A percentile compares a stretch with the other conserved stretches of the same genome.
Conservation (phyloP, 2,888 invertebrate genomes). For the Pogonocherus hispidulus region DNA sequence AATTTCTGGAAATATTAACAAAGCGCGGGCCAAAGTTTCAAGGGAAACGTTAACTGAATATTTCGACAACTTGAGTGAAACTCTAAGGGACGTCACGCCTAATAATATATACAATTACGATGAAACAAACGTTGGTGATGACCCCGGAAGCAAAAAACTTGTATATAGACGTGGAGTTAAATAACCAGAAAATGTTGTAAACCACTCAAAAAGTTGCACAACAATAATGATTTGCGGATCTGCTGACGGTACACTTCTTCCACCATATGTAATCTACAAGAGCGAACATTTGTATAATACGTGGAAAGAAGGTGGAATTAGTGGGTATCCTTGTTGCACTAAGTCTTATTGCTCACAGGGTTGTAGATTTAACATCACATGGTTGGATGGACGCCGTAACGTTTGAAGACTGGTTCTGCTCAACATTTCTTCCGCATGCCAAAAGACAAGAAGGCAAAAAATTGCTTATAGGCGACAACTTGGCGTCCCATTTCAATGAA, state of each 20-base stretch:
- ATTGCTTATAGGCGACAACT: constrained; percentile 64
- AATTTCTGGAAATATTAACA: constrained; percentile 24
- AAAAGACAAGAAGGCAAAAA: constrained; percentile 45
- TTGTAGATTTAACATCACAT: constrained; percentile 30
- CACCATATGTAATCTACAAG: constrained; percentile 62
- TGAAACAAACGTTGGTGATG: neutral
- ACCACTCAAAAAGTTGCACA: constrained; percentile 55
- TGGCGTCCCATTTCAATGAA: constrained; percentile 55
- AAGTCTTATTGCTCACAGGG: neutral
- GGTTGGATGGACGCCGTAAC: constrained; percentile 23
- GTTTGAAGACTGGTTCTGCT: constrained; percentile 2
- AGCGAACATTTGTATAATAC: constrained; percentile 21
- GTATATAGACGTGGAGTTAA: neutral
- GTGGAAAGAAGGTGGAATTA: constrained; percentile 52
- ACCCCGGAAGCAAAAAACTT: neutral
- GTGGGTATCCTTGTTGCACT: neutral
- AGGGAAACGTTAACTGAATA: neutral
- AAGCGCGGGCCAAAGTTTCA: constrained; percentile 1
- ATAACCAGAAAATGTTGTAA: constrained; percentile 59
- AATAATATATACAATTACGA: constrained; percentile 53
- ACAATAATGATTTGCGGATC: constrained; percentile 60
- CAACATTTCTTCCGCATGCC: constrained; percentile 1
- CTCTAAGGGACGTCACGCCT: constrained; percentile 42
- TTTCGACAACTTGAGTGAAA: neutral
- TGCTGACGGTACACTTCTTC: constrained; percentile 57